Percentiles rank a stretch among this genome's conserved stretches.
These are phyloP conservation scores for Pithys albifrons DNA, from an alignment of 2,113 vertebrate genomes.

Conservation along the genomic window DNA sequence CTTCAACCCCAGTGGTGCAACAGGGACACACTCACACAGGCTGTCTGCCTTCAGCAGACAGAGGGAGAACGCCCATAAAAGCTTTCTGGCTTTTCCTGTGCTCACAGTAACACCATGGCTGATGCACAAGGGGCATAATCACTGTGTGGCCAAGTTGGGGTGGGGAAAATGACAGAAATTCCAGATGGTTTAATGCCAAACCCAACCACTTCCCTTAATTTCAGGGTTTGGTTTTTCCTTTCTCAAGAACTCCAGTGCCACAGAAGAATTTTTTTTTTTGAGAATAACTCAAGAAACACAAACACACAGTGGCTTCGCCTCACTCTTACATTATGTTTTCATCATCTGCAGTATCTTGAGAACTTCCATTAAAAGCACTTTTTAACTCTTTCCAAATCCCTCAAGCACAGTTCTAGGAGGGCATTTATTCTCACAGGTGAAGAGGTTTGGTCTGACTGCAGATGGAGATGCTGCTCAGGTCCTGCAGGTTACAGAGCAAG, in stretches of 20 bases:
- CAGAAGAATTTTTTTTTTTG: neutral
- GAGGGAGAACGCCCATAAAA: neutral
- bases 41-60: neutral
- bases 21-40: neutral
- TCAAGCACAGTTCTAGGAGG: neutral
- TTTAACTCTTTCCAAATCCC: neutral
- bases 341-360: neutral
- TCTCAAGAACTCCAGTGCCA: neutral
- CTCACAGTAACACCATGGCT: rapidly evolving
- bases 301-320: neutral
- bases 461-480: neutral
- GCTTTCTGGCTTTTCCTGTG: neutral
- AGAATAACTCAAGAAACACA: neutral
- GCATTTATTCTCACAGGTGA: neutral
- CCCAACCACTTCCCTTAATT: neutral
- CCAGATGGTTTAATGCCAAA: neutral
- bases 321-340: neutral
- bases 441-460: neutral
- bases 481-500: neutral
- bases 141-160: neutral
- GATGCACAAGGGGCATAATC: rapidly evolving
- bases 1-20: neutral
- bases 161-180: neutral
- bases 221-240: neutral
- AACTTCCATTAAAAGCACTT: neutral